Evolutionary conservation across 1,140 invertebrate species (phyloP).

Genomic region (Drosophila littoralis): DNA sequence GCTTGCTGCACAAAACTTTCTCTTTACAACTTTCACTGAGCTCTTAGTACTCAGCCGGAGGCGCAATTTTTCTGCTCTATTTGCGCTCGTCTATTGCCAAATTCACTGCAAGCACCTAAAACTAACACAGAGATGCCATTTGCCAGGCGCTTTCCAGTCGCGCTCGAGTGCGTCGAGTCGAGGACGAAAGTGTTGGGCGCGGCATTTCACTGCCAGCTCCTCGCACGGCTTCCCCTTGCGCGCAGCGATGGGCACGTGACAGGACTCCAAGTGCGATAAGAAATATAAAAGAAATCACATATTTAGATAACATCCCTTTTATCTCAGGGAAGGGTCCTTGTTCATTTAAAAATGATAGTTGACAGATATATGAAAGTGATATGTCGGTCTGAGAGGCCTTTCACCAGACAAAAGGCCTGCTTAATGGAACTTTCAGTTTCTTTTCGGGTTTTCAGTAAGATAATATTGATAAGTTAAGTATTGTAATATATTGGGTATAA

Average conservation of each 20-base stretch:
- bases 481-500: too few relatives aligned
- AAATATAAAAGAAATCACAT: neutral
- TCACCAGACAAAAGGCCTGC: too few relatives aligned
- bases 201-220: slow-evolving; percentile 23
- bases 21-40: slow-evolving; percentile 64
- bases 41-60: slow-evolving; percentile 31
- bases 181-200: slow-evolving; percentile 48
- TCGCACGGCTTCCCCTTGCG: slow-evolving; percentile 15
- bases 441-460: too few relatives aligned
- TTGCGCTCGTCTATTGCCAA: slow-evolving; percentile 75
- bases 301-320: slow-evolving; percentile 1
- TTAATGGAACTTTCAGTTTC: too few relatives aligned
- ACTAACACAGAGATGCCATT: slow-evolving; percentile 74
- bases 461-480: too few relatives aligned
- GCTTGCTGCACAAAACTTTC: slow-evolving; percentile 62
- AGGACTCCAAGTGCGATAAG: slow-evolving; percentile 18
- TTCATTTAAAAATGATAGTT: neutral
- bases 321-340: neutral
- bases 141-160: slow-evolving; percentile 54
- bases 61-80: slow-evolving; percentile 81
- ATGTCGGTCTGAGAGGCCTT: too few relatives aligned
- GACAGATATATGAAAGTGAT: neutral
- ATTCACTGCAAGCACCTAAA: slow-evolving; percentile 69
- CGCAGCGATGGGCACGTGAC: slow-evolving; percentile 63
- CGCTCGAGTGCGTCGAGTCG: slow-evolving; percentile 56